Evolutionary conservation across 1,140 invertebrate species (phyloP).

Genomic region (Apis laboriosa): DNA sequence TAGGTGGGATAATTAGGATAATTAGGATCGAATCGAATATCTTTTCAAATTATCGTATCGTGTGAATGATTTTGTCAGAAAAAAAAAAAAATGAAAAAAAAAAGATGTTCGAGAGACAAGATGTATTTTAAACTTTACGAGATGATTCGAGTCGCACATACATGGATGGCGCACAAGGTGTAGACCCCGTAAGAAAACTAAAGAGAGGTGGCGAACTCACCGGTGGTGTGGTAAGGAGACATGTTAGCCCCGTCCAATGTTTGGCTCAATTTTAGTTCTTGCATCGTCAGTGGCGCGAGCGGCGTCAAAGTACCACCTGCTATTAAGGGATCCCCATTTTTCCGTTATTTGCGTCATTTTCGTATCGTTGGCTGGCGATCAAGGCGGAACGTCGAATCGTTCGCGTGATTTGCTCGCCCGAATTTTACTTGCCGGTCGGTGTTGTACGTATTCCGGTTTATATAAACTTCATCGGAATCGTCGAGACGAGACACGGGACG

Average conservation of each 20-base stretch:
- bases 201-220: conserved; percentile 78
- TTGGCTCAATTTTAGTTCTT: conserved; percentile 87
- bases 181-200: conserved; percentile 52
- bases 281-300: conserved; percentile 89
- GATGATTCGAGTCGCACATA: neutral
- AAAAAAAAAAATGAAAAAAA: neutral
- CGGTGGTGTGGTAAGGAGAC: conserved; percentile 86
- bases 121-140: neutral
- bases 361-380: conserved; percentile 62
- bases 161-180: neutral
- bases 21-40: neutral
- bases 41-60: neutral
- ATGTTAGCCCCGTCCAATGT: conserved; percentile 84
- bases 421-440: neutral
- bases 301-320: conserved; percentile 87
- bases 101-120: neutral
- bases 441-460: neutral
- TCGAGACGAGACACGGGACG: neutral
- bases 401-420: neutral
- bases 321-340: conserved; percentile 77
- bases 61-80: neutral
- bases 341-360: conserved; percentile 64
- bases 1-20: neutral
- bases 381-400: conserved; percentile 68
- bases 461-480: neutral